Evolutionary conservation across 2,797 vertebrate species (phyloP).

Genomic region (Hydrocynus forskahlii): DNA sequence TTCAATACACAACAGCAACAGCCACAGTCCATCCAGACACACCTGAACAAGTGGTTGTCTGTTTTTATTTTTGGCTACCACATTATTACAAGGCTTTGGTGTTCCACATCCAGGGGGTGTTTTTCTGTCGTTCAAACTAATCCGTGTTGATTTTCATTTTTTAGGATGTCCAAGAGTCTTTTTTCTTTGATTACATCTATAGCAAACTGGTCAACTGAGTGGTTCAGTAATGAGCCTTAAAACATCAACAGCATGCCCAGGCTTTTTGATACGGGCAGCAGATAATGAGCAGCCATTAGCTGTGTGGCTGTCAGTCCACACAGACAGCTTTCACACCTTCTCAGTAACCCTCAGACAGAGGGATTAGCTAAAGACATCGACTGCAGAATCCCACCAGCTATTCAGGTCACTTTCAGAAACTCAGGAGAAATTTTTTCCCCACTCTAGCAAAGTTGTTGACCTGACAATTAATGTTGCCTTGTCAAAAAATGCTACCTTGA

Average conservation of each 20-base stretch:
- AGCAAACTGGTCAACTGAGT: conserved; percentile 39
- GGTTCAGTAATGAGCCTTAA: conserved; percentile 36
- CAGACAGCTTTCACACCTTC: conserved; percentile 53
- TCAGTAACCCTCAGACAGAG: conserved; percentile 43
- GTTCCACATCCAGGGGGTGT: background rate
- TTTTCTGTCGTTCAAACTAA: background rate
- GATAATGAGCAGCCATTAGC: conserved; percentile 55
- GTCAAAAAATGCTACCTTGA: too few relatives aligned
- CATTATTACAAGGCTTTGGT: background rate
- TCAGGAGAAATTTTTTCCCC: too few relatives aligned
- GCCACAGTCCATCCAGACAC: conserved; percentile 2
- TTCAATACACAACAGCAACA: conserved; percentile 34
- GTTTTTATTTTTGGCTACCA: background rate
- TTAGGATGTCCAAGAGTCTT: background rate
- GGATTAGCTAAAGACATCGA: conserved; percentile 45
- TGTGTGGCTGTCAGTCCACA: conserved; percentile 31
- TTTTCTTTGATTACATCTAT: conserved; percentile 48
- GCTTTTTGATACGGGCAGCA: conserved; percentile 38
- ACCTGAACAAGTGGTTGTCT: background rate
- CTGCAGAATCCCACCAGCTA: conserved; percentile 9
- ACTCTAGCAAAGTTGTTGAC: too few relatives aligned
- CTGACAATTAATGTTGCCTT: too few relatives aligned
- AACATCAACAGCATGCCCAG: conserved; percentile 40
- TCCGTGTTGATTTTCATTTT: background rate
- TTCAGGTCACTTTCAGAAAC: too few relatives aligned